Base-by-base conservation (phyloP, 2,113 vertebrate species). In the Grus americana region DNA sequence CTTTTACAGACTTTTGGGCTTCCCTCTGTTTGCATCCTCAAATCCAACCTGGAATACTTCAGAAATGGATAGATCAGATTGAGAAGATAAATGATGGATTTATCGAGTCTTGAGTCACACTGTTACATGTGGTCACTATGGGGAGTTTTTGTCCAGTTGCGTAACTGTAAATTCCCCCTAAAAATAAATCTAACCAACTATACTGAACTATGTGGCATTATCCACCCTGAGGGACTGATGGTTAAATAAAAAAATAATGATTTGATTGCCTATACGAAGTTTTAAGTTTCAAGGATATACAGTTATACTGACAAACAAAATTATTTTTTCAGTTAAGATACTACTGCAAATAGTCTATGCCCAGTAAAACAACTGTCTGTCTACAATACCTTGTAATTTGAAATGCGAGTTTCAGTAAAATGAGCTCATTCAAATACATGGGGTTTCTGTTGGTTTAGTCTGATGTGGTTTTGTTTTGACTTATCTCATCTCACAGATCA, bases 401-500 rank as follows among this genome's bases (percentile, higher is more conserved):
- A 88, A 88, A 59, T 83, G 42, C 0, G 22, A 90, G 74, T 93
- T 95, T 90, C 90, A 89, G 72, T 85, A 86, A 95, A 90, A 95
- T 73, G 42, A 94, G 46, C 49, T 94, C 68, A 86, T 91, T 93
- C 62, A 79, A 66, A 74, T 94, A 74, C 55, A 59, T 58, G 47
- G 58, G 27, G n/a, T 93, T 97, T 92, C 93, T 96, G 61, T 95
- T 95, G 57, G 36, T 46, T 95, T 95, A 94, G 63, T 86, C n/a
- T 54, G 74, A 62, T 65, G 82, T 84, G 38, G 88, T 85, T 97
- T 95, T 90, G 57, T 82, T 95, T 79, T 84, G 75, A 82, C 46
- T 94, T 81, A 97, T 89, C 79, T 83, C 85, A 71, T 89, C 80
- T 95, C 73, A 80, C 88, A 99, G 99, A 97, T 99, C 99, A 82